phyloP scores from a whole-genome alignment of 2,113 vertebrate species.

The Peromyscus maniculatus region DNA sequence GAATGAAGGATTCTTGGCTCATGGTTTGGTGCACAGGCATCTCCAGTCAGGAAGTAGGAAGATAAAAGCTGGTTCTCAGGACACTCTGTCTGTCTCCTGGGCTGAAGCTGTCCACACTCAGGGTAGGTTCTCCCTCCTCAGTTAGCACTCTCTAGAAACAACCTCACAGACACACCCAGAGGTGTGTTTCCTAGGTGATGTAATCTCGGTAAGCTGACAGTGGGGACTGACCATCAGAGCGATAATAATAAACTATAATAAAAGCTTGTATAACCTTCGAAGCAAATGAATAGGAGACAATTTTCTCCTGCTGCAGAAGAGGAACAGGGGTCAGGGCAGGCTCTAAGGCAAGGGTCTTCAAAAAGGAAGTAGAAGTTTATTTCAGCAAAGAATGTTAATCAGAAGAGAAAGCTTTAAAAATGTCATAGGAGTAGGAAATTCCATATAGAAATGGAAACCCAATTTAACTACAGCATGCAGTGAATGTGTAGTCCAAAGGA shows the following conservation, averaged over 20 bases:
- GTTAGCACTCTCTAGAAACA: background rate
- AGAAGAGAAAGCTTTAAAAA: background rate
- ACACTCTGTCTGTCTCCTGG: background rate
- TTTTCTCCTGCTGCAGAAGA: background rate
- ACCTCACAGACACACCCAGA: background rate
- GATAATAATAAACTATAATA: conserved; percentile 9
- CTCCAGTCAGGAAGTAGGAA: too few species aligned
- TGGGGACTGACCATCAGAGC: background rate
- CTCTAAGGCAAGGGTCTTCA: background rate
- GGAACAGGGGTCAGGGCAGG: background rate
- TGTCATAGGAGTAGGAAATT: background rate
- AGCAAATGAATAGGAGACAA: conserved; percentile 10
- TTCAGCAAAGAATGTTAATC: background rate
- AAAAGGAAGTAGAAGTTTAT: background rate
- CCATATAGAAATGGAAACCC: background rate
- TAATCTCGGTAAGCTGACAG: background rate
- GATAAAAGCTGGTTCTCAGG: background rate
- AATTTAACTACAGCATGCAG: background rate
- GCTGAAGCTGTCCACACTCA: background rate
- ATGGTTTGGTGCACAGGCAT: background rate
- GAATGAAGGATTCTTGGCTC: background rate
- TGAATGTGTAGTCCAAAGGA: background rate
- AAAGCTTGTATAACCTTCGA: background rate
- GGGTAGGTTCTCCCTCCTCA: background rate
- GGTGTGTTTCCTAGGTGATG: background rate